Conservation (phyloP, 2,113 vertebrate genomes). For the Xerus inauris region DNA sequence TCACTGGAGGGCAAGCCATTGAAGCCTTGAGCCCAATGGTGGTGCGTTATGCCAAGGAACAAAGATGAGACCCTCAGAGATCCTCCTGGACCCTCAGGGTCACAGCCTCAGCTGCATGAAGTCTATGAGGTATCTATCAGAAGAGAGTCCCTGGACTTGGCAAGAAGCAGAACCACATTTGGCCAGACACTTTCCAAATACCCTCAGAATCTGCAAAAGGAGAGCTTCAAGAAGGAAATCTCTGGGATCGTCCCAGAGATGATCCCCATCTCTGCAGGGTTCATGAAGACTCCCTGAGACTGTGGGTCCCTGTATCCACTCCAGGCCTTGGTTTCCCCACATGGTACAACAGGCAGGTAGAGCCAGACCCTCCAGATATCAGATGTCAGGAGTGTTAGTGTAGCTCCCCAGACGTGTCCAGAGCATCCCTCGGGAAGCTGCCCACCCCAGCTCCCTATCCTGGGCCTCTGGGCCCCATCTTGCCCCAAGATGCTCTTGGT, state of each 20-base stretch:
- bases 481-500: no score
- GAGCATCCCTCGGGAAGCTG: neutral
- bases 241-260: neutral
- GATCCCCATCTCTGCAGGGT: neutral
- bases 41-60: neutral
- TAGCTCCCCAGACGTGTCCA: neutral
- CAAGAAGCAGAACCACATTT: neutral
- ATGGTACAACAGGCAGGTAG: accelerated
- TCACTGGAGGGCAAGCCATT: neutral
- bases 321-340: neutral
- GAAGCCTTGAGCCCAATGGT: neutral
- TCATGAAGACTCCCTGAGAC: neutral
- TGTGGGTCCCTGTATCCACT: neutral
- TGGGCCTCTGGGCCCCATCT: neutral
- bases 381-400: neutral
- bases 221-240: neutral
- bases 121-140: accelerated
- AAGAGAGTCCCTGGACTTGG: neutral
- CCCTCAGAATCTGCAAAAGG: neutral
- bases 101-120: neutral
- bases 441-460: neutral
- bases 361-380: neutral
- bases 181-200: neutral
- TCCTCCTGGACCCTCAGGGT: neutral
- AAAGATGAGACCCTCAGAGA: neutral